phyloP scores from a whole-genome alignment of 2,113 vertebrate genomes.

The Bubo blakistoni region DNA sequence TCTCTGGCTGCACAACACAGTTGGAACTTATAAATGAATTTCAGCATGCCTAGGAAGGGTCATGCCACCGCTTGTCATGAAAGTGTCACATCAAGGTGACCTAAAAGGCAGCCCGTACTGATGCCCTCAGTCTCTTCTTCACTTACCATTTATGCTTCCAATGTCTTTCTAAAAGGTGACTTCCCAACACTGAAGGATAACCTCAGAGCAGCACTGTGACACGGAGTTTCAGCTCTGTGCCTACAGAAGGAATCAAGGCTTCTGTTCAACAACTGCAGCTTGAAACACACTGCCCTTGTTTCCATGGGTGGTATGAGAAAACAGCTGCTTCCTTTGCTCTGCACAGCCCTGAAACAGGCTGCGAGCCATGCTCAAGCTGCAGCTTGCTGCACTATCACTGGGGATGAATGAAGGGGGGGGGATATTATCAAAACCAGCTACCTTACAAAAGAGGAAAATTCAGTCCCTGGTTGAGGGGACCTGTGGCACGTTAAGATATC shows the following conservation, averaged over 20 bases:
- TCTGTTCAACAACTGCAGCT: not conserved
- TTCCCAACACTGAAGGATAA: not conserved
- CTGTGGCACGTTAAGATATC: not conserved
- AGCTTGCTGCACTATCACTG: not conserved
- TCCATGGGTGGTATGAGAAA: not conserved
- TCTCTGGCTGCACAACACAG: not conserved
- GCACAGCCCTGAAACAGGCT: not conserved
- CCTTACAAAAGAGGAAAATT: not conserved
- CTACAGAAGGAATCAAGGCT: not conserved
- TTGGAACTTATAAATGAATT: not conserved
- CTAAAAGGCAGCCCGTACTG: not conserved
- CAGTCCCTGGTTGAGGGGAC: not conserved
- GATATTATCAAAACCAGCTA: not conserved
- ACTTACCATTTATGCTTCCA: not conserved
- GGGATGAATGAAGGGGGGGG: not conserved
- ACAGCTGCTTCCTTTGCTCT: not conserved
- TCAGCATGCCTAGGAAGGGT: not conserved
- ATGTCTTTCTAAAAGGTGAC: not conserved
- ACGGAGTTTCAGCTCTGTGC: not conserved
- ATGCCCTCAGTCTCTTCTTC: not conserved
- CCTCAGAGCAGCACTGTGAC: not conserved
- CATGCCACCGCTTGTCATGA: not conserved
- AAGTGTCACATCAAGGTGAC: not conserved
- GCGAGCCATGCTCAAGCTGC: not conserved
- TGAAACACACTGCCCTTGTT: not conserved